These are phyloP conservation scores for Cryptotermes secundus DNA, from an alignment of 1,140 invertebrate genomes.

Conservation along the genomic window DNA sequence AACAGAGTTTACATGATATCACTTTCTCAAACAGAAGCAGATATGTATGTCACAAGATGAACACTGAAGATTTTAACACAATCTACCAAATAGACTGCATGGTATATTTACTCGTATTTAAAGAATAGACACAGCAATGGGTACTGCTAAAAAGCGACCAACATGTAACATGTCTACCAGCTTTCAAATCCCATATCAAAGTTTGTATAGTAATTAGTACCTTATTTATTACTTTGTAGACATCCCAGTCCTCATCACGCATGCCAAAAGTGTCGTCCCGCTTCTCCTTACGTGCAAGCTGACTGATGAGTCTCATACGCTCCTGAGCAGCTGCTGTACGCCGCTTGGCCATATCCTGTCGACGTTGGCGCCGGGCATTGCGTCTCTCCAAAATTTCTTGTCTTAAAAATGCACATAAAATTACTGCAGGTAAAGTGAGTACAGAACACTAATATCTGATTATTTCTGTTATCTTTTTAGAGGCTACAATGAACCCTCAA, in stretches of 20 bases:
- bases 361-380: slow-evolving; percentile 69
- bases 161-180: too few relatives aligned
- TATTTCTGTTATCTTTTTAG: neutral
- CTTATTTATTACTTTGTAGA: slow-evolving; percentile 87
- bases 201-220: slow-evolving; percentile 51
- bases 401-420: slow-evolving; percentile 42
- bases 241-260: slow-evolving; percentile 93
- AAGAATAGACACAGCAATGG: too few relatives aligned
- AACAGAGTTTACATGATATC: too few relatives aligned
- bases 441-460: slow-evolving; percentile 34
- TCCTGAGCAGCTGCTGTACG: slow-evolving; percentile 88
- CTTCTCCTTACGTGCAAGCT: slow-evolving; percentile 79
- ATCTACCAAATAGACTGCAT: too few relatives aligned
- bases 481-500: too few relatives aligned
- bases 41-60: too few relatives aligned
- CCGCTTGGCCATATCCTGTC: slow-evolving; percentile 84
- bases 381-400: slow-evolving; percentile 67
- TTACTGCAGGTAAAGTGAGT: slow-evolving; percentile 24
- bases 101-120: too few relatives aligned
- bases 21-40: too few relatives aligned
- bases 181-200: neutral
- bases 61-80: too few relatives aligned
- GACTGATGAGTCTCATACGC: slow-evolving; percentile 89
- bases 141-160: too few relatives aligned
- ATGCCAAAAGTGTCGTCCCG: slow-evolving; percentile 89